Evolutionary conservation across 1,140 invertebrate genomes (phyloP), one percentile per base, ranked within the genome.

Genomic region (Calliphora vicina): DNA sequence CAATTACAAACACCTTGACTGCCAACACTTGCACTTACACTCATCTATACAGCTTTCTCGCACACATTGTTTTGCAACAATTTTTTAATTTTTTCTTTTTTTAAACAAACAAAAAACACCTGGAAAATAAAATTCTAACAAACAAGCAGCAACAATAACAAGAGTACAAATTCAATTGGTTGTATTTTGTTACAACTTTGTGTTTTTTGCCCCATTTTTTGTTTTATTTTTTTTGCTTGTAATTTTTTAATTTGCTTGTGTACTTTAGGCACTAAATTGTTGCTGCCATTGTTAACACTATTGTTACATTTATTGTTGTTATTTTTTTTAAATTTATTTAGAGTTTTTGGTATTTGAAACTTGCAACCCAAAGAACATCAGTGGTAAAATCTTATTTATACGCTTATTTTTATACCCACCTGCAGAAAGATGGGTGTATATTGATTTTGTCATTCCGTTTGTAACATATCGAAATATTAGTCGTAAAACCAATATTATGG

Each of bases 201-300:
- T 61, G 1, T 73, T 27, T 73, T 73, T 27, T 27, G 13, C 35
- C 35, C 35, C 15, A 73, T 73, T 73, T 73, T 27, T 73, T 15
- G 25, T 26, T 23, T 71, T 12, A 9, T 8, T 71, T 71, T 50
- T 50, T 15, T 50, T 50, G 45, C 15, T 27, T 73, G 71, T 73
- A 73, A 73, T 73, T 73, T 73, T 73, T 73, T 73, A 73, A 73
- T 73, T 73, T 73, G 71, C 71, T 73, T 25, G 23, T 73, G 71
- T 73, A 27, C 71, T 73, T 73, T 73, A 27, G 71, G 26, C 71
- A 73, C 71, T 73, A 73, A 73, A 73, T 73, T 73, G 71, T 73
- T 73, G 26, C 71, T 13, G 71, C 23, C 23, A 27, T 27, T 73
- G 71, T 73, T 73, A 25, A 73, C 71, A 27, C 71, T 73, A 27